Conservation (phyloP, 2,797 vertebrate genomes). For the Peromyscus aztecus region DNA sequence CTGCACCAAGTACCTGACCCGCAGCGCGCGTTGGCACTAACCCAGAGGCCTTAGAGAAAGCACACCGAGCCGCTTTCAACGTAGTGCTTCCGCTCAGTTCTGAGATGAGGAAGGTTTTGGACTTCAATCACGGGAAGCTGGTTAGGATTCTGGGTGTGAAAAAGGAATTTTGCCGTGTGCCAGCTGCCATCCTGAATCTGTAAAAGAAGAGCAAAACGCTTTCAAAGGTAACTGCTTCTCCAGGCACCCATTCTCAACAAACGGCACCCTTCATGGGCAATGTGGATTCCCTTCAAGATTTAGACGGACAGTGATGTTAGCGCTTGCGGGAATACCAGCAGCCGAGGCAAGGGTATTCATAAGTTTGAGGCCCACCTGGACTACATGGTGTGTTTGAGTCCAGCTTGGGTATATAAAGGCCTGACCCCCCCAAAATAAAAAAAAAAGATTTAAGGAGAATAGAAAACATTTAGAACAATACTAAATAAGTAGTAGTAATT, state of each 20-base stretch:
- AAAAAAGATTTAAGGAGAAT: neutral
- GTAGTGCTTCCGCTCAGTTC: conserved; percentile 88
- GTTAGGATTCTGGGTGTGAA: conserved; percentile 94
- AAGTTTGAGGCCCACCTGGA: neutral
- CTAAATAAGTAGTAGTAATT: conserved; percentile 13
- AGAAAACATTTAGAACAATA: conserved; percentile 7
- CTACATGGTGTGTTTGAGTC: neutral
- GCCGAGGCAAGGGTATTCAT: neutral
- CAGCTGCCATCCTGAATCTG: conserved; percentile 97
- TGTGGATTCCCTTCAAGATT: conserved; percentile 16
- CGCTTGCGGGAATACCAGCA: neutral
- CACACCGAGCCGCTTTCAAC: conserved; percentile 95
- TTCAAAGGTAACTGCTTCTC: conserved; percentile 37
- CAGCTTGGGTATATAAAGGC: neutral
- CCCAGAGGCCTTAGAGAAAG: conserved; percentile 91
- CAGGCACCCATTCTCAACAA: conserved; percentile 5
- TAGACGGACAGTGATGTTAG: neutral
- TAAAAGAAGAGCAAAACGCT: conserved; percentile 74
- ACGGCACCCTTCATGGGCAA: neutral
- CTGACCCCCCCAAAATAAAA: neutral
- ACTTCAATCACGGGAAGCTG: conserved; percentile 95
- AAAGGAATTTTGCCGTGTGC: conserved; percentile 94
- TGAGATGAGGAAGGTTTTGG: conserved; percentile 88
- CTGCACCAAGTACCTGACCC: conserved; percentile 70
- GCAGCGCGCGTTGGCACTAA: conserved; percentile 42